Percentiles rank a stretch among this genome's conserved stretches.
Conservation (phyloP, 2,113 vertebrate species). For the Pedionomus torquatus region DNA sequence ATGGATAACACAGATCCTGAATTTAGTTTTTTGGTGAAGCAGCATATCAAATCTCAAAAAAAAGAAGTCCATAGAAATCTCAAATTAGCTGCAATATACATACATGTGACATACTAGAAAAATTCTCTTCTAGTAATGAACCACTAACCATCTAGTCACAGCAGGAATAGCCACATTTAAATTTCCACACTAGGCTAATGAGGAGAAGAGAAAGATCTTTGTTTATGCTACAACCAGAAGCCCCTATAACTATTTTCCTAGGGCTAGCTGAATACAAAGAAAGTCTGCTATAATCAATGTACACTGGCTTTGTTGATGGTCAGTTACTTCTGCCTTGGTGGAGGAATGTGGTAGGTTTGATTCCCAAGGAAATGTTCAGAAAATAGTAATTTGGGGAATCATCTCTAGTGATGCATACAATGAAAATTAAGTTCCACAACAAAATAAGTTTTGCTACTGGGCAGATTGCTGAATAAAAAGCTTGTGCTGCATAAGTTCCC, state of each 20-base stretch:
- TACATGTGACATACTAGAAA: background rate
- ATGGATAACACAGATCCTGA: background rate
- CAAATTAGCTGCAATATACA: background rate
- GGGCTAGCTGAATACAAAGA: background rate
- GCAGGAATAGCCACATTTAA: background rate
- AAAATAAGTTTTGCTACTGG: slow-evolving; percentile 20
- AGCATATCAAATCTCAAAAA: background rate
- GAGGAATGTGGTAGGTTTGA: background rate
- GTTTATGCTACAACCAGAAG: background rate
- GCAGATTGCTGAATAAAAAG: slow-evolving; percentile 47
- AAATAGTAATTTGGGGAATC: background rate
- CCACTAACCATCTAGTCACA: background rate
- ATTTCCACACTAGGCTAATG: background rate
- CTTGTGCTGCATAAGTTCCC: background rate
- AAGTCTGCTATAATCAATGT: background rate
- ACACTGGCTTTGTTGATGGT: background rate
- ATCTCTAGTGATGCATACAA: background rate
- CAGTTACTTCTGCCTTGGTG: background rate
- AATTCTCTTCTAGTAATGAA: background rate
- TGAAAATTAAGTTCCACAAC: slow-evolving; percentile 32
- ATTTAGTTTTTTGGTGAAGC: background rate
- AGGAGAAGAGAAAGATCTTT: background rate
- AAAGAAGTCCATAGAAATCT: background rate
- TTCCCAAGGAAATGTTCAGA: background rate
- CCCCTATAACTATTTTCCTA: background rate